Evolutionary conservation across 2,113 vertebrate genomes (phyloP).

Genomic region (Trematomus loennbergii): DNA sequence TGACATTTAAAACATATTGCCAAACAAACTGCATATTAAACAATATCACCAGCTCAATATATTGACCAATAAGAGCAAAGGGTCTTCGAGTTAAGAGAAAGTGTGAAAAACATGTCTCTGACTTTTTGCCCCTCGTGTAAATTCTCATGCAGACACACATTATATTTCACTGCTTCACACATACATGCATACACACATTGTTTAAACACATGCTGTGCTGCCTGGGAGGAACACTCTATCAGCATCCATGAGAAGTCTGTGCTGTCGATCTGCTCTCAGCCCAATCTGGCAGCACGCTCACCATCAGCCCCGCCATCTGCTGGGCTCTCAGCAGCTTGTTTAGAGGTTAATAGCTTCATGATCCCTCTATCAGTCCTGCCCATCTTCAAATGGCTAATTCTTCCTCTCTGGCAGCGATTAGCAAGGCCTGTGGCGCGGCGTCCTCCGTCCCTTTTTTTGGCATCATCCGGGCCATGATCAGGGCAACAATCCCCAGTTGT

Average conservation of each 20-base stretch:
- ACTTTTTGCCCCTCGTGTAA: constrained; percentile 18
- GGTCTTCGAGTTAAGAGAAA: background rate
- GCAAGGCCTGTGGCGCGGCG: constrained; percentile 49
- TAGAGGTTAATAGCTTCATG: constrained; percentile 82
- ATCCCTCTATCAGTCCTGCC: constrained; percentile 79
- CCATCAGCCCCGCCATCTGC: constrained; percentile 79
- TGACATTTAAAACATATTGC: background rate
- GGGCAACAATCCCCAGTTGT: constrained; percentile 74
- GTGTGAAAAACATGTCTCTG: background rate
- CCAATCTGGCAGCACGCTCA: constrained; percentile 70
- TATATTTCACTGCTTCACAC: constrained; percentile 24
- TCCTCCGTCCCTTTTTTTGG: constrained; percentile 59
- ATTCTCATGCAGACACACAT: constrained; percentile 21
- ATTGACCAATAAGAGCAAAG: no score
- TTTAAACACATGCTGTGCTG: constrained; percentile 49
- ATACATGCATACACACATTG: constrained; percentile 38
- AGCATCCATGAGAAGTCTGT: constrained; percentile 53
- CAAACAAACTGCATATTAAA: background rate
- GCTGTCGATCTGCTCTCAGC: constrained; percentile 52
- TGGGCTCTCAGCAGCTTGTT: constrained; percentile 83
- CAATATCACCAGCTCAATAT: background rate
- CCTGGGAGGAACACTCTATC: constrained; percentile 42
- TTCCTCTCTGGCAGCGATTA: constrained; percentile 76
- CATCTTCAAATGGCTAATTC: constrained; percentile 82
- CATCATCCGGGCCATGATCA: constrained; percentile 60